phyloP scores from a whole-genome alignment of 2,888 invertebrate genomes.

The Myathropa florea region DNA sequence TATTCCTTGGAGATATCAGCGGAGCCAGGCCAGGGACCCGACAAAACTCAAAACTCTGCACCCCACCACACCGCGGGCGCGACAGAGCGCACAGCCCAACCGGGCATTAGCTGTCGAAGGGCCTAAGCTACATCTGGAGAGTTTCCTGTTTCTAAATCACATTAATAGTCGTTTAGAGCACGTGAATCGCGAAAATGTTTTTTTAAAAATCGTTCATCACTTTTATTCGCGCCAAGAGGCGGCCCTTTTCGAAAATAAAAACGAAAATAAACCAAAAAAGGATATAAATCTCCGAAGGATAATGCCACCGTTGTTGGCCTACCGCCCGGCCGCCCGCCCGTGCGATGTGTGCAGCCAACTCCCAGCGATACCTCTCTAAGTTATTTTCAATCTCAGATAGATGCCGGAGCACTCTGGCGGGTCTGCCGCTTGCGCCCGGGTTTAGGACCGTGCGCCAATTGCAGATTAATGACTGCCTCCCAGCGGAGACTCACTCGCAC shows the following conservation, averaged over 20 bases:
- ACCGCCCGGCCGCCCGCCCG: background rate
- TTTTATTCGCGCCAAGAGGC: constrained; percentile 61
- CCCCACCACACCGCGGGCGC: constrained; percentile 4
- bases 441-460: constrained; percentile 77
- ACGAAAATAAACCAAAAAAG: background rate
- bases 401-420: constrained; percentile 32
- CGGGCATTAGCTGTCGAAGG: constrained; percentile 40
- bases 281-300: constrained; percentile 66
- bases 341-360: constrained; percentile 30
- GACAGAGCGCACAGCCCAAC: no score
- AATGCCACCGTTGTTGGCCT: constrained; percentile 48
- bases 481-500: background rate
- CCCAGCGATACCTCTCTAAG: constrained; percentile 40
- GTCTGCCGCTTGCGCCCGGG: constrained; percentile 15
- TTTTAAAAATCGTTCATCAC: constrained; percentile 74
- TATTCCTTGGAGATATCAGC: constrained; percentile 28
- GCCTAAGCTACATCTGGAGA: constrained; percentile 60
- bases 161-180: constrained; percentile 71
- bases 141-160: constrained; percentile 69
- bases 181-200: constrained; percentile 72
- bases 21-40: background rate
- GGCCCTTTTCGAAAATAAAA: background rate
- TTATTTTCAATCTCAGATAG: constrained; percentile 66
- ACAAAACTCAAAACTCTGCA: background rate
- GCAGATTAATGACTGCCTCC: constrained; percentile 78